A percentile compares a stretch with the other conserved stretches of the same genome.
Conservation (phyloP, 1,140 invertebrate species). For the Argopecten irradians region DNA sequence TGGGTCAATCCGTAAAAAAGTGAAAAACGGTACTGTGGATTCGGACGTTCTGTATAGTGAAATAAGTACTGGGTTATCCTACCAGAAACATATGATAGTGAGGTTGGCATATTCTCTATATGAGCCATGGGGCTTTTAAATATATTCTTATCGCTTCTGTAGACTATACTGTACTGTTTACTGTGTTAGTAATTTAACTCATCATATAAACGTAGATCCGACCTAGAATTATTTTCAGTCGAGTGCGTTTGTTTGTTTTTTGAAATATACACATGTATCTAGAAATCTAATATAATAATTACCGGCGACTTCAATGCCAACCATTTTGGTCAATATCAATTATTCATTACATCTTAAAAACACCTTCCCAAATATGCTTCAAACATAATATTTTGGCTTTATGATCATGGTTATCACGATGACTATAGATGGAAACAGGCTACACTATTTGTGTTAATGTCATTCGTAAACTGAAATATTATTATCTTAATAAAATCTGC, state of each 20-base stretch:
- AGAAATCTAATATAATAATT: neutral
- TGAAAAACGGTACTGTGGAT: no score
- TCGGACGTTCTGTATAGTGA: no score
- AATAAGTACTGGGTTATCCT: no score
- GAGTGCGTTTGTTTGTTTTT: slow-evolving; percentile 35
- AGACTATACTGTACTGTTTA: neutral
- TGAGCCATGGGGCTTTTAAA: no score
- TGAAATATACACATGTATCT: neutral
- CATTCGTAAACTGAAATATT: no score
- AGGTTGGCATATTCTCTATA: no score
- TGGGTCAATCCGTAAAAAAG: no score
- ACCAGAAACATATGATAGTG: no score
- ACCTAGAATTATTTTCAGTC: neutral
- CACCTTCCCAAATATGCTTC: no score
- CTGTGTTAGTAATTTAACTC: neutral
- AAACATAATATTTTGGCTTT: slow-evolving; percentile 23
- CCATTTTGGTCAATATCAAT: neutral
- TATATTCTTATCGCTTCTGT: neutral
- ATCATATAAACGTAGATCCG: neutral
- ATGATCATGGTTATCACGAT: slow-evolving; percentile 4
- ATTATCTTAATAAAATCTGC: no score
- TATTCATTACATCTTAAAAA: neutral
- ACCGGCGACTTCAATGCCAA: slow-evolving; percentile 40
- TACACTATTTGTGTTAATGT: neutral
- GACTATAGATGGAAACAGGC: neutral